A percentile compares a stretch with the other conserved stretches of the same genome.
phyloP scores from a whole-genome alignment of 2,797 vertebrate species.

The Dendrocincla tyrannina region DNA sequence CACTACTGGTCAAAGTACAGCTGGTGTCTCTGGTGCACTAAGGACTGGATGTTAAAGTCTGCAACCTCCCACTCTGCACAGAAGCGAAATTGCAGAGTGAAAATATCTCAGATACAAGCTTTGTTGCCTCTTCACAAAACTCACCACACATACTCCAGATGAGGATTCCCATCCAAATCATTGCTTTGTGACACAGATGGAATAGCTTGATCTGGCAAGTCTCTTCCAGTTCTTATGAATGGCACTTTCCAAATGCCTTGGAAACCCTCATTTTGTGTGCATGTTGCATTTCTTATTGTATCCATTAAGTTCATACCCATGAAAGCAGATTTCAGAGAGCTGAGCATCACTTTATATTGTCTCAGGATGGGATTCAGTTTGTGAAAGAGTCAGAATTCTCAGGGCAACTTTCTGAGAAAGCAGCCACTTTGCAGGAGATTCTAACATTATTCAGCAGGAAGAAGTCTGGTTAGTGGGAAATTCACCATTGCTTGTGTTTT shows the following conservation, averaged over 20 bases:
- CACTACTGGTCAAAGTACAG: background rate
- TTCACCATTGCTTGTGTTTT: background rate
- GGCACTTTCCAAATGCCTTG: constrained; percentile 12
- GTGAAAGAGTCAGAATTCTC: background rate
- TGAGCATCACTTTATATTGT: background rate
- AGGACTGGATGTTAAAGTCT: background rate
- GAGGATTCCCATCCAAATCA: constrained; percentile 13
- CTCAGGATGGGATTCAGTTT: background rate
- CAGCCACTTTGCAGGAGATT: background rate
- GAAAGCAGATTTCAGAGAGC: background rate
- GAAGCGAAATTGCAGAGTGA: constrained; percentile 14
- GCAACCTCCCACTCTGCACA: background rate
- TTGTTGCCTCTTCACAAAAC: background rate
- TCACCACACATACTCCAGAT: background rate
- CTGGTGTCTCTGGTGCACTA: background rate
- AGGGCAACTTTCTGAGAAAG: background rate
- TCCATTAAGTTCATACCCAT: background rate
- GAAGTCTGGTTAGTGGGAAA: background rate
- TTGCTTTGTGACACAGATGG: background rate
- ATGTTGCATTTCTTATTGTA: background rate
- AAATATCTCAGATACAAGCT: background rate
- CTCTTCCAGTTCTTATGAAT: background rate
- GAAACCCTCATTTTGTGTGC: background rate
- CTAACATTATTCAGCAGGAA: background rate
- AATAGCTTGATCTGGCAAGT: background rate